Conservation (phyloP, 2,888 invertebrate species). For the Cantharis rufa region DNA sequence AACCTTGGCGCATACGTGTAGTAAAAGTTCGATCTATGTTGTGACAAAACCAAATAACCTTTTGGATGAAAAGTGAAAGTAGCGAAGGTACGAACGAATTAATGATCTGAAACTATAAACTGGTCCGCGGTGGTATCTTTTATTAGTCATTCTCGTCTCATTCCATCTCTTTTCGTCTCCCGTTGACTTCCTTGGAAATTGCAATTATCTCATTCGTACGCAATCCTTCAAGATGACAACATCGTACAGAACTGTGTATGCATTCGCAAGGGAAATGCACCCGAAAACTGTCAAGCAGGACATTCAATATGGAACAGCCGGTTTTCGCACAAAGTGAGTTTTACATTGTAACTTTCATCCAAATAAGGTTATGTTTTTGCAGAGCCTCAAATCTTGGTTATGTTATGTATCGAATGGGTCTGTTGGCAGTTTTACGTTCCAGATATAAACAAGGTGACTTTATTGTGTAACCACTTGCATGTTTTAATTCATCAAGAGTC, state of each 20-base stretch:
- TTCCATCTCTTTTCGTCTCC: slow-evolving; percentile 1
- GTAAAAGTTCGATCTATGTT: not conserved
- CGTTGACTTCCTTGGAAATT: slow-evolving; percentile 2
- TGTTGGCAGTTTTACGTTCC: slow-evolving; percentile 88
- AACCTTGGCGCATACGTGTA: not conserved
- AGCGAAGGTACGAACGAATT: slow-evolving; percentile 1
- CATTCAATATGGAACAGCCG: slow-evolving; percentile 84
- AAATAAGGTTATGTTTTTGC: slow-evolving; percentile 48
- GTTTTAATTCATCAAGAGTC: not conserved
- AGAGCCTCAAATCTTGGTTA: slow-evolving; percentile 86
- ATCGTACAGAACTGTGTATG: slow-evolving; percentile 67
- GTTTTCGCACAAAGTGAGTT: slow-evolving; percentile 80
- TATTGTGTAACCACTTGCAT: not conserved
- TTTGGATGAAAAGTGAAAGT: not conserved
- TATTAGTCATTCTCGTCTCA: slow-evolving; percentile 24
- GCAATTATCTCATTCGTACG: slow-evolving; percentile 12
- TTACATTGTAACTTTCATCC: slow-evolving; percentile 33
- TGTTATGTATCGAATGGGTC: slow-evolving; percentile 93
- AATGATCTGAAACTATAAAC: slow-evolving; percentile 16
- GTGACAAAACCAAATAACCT: not conserved
- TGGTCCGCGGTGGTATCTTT: slow-evolving; percentile 15
- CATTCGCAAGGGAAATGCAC: slow-evolving; percentile 79
- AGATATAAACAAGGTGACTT: slow-evolving; percentile 74
- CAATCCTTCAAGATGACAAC: slow-evolving; percentile 23
- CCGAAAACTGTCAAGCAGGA: slow-evolving; percentile 68